Evolutionary conservation across 1,140 invertebrate genomes (phyloP).

Genomic region (Drosophila nasuta): DNA sequence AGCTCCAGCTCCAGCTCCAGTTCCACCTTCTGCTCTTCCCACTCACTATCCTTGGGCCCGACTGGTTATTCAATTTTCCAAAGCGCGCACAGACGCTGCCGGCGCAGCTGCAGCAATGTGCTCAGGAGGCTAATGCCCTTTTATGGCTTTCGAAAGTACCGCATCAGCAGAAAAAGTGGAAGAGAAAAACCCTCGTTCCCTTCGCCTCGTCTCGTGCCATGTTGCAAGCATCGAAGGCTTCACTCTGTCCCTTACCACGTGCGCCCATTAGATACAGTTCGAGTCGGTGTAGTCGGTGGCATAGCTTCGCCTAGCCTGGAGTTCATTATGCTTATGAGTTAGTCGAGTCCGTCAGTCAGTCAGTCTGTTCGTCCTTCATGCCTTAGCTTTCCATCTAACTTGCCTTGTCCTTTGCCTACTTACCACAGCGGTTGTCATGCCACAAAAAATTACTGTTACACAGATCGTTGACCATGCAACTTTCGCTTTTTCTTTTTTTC

Average conservation of each 20-base stretch:
- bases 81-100: conserved; percentile 47
- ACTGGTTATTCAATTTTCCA: conserved; percentile 73
- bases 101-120: conserved; percentile 51
- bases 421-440: conserved; percentile 18
- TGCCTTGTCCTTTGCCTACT: conserved; percentile 23
- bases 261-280: conserved; percentile 44
- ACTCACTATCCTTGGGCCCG: conserved; percentile 13
- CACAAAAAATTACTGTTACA: conserved; percentile 46
- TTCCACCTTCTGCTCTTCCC: too few species aligned
- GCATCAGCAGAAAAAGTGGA: conserved; percentile 61
- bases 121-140: conserved; percentile 76
- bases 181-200: not conserved
- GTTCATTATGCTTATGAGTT: conserved; percentile 62
- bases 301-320: conserved; percentile 13
- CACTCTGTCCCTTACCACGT: conserved; percentile 28
- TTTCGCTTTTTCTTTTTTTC: conserved; percentile 19
- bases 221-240: conserved; percentile 36
- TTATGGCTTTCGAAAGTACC: conserved; percentile 76
- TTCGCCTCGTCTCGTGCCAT: conserved; percentile 4
- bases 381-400: not conserved
- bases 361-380: conserved; percentile 1
- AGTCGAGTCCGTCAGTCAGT: not conserved
- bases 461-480: conserved; percentile 46
- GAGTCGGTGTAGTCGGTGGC: conserved; percentile 14
- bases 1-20: not conserved